These are phyloP conservation scores for Coecobrya sp. DNA, from an alignment of 2,888 invertebrate species.

Conservation along the genomic window DNA sequence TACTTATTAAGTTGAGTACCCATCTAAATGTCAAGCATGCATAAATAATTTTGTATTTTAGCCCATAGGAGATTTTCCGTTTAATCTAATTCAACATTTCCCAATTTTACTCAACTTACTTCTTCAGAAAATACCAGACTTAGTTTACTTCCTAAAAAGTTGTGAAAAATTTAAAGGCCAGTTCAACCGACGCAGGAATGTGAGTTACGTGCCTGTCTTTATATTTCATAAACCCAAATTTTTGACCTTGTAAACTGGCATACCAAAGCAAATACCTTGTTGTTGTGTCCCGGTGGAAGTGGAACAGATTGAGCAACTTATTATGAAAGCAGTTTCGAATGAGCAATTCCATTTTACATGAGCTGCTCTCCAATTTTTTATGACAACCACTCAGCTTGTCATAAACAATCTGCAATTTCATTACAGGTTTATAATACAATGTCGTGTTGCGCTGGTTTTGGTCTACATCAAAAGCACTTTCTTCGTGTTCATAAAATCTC, in stretches of 20 bases:
- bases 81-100: no score
- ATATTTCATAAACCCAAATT: not conserved
- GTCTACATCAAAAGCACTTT: not conserved
- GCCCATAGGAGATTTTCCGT: no score
- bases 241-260: conserved; percentile 35
- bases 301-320: conserved; percentile 11
- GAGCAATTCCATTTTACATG: conserved; percentile 28
- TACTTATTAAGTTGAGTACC: no score
- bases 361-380: conserved; percentile 25
- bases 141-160: no score
- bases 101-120: no score
- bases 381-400: conserved; percentile 40
- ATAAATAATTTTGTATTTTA: no score
- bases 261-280: conserved; percentile 21
- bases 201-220: not conserved
- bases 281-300: not conserved
- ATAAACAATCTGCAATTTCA: conserved; percentile 48
- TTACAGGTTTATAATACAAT: not conserved
- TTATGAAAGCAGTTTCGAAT: not conserved
- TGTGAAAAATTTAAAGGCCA: no score
- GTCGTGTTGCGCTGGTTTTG: conserved; percentile 15
- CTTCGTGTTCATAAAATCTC: not conserved
- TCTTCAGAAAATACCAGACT: no score
- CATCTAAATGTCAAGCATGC: no score
- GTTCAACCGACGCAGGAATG: no score